A percentile compares a stretch with the other conserved stretches of the same genome.
Conservation (phyloP, 2,888 invertebrate species). For the Baccha elongata region DNA sequence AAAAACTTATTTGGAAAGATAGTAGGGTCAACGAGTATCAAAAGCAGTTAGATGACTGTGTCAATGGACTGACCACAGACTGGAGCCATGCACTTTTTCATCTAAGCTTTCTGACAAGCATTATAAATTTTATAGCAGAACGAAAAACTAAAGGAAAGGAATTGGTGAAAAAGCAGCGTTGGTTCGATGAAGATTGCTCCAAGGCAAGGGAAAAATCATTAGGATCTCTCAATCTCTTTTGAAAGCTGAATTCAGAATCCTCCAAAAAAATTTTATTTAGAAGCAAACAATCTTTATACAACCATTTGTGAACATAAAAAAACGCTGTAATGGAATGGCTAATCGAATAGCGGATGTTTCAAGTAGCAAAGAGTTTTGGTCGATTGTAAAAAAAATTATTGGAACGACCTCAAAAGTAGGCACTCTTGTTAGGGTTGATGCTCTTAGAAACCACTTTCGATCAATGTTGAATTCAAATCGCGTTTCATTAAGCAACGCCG, state of each 20-base stretch:
- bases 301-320: background rate
- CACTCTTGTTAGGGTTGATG: background rate
- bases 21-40: too few species aligned
- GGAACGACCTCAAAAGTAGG: background rate
- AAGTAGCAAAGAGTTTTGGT: background rate
- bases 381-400: background rate
- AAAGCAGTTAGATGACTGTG: background rate
- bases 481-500: too few species aligned
- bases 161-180: background rate
- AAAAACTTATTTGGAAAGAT: background rate
- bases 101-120: background rate
- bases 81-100: background rate
- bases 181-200: background rate
- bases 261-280: background rate
- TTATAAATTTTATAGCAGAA: background rate
- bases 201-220: background rate
- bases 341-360: background rate
- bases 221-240: background rate
- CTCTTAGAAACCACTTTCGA: background rate
- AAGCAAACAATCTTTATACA: background rate
- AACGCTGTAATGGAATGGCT: background rate
- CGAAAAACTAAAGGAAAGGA: background rate
- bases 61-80: background rate
- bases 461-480: too few species aligned
- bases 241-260: background rate